These are phyloP conservation scores for Colossoma macropomum DNA, from an alignment of 2,113 vertebrate species.

Conservation along the genomic window DNA sequence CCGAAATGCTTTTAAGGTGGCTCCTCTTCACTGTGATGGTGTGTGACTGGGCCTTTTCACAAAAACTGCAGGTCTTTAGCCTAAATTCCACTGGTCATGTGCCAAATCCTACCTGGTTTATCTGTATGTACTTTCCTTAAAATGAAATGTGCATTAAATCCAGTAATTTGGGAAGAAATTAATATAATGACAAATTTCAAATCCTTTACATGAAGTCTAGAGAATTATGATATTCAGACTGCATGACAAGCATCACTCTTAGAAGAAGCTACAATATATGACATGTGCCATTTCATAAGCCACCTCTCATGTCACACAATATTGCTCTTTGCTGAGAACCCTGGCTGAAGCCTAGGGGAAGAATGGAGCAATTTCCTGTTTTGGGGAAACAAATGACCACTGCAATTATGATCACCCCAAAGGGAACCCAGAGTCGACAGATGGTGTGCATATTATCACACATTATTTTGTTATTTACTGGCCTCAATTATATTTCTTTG, in stretches of 20 bases:
- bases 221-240: neutral
- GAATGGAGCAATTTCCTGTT: slow-evolving; percentile 1
- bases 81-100: no score
- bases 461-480: no score
- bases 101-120: neutral
- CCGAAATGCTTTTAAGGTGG: no score
- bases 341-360: neutral
- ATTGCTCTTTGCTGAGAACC: neutral
- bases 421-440: neutral
- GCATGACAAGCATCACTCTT: neutral
- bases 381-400: neutral
- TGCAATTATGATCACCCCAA: neutral
- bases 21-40: no score
- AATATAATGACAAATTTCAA: neutral
- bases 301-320: neutral
- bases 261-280: neutral
- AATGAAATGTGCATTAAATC: neutral
- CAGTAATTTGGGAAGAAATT: neutral
- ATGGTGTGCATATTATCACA: neutral
- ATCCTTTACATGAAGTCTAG: no score
- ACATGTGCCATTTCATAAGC: neutral
- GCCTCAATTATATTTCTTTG: no score
- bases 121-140: neutral
- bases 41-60: no score
- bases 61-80: no score